These are phyloP conservation scores for Gobius niger DNA, from an alignment of 2,113 vertebrate genomes.

Conservation along the genomic window DNA sequence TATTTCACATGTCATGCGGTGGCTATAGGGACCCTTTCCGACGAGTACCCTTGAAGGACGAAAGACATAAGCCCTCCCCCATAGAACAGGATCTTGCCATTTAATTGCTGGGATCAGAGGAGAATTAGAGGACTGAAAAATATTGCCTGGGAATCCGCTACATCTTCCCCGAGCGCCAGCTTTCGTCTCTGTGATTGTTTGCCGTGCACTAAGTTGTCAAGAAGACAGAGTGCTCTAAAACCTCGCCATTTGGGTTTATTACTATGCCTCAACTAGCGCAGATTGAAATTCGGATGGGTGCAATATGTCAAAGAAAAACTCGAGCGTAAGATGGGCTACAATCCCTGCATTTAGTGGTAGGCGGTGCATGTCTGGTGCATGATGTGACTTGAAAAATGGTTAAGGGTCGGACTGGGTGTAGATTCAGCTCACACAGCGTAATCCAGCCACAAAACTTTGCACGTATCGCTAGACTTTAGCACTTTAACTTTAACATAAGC, in stretches of 20 bases:
- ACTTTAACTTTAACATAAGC: too few species aligned
- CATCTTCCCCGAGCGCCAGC: slow-evolving; percentile 34
- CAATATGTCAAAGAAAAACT: slow-evolving; percentile 37
- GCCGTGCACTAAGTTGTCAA: slow-evolving; percentile 40
- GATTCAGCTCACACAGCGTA: background rate
- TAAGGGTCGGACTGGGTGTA: background rate
- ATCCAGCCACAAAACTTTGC: background rate
- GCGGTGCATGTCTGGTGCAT: slow-evolving; percentile 34
- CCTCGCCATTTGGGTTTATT: slow-evolving; percentile 40
- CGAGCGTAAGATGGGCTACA: slow-evolving; percentile 13
- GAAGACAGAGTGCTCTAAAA: slow-evolving; percentile 41
- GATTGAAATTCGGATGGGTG: slow-evolving; percentile 38
- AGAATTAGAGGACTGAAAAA: slow-evolving; percentile 52
- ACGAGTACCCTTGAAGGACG: slow-evolving; percentile 38
- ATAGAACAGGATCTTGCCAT: slow-evolving; percentile 41
- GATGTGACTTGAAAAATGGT: slow-evolving; percentile 44
- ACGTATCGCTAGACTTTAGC: too few species aligned
- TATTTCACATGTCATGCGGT: background rate
- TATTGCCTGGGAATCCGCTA: slow-evolving; percentile 40
- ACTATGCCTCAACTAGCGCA: slow-evolving; percentile 34
- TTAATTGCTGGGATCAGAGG: slow-evolving; percentile 65
- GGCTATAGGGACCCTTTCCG: slow-evolving; percentile 20
- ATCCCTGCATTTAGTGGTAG: slow-evolving; percentile 17
- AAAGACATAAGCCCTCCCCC: slow-evolving; percentile 45
- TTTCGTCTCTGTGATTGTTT: slow-evolving; percentile 39